Evolutionary conservation across 1,140 invertebrate genomes (phyloP).

Genomic region (Stegodyphus mimosarum): DNA sequence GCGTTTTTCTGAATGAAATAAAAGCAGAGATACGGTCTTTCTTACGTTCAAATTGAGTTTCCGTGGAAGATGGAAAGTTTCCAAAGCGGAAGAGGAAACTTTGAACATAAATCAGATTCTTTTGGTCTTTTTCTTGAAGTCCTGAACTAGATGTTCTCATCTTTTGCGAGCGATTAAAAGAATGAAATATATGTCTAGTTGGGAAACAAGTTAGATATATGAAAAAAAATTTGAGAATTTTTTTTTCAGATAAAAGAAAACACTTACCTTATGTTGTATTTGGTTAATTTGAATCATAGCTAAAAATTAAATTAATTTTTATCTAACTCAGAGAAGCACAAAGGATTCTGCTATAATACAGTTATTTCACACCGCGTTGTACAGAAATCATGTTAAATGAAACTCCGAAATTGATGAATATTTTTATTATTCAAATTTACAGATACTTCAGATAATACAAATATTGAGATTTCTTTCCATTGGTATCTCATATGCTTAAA

Average conservation of each 20-base stretch:
- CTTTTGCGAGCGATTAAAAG: slow-evolving; percentile 4
- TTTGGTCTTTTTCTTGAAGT: background rate
- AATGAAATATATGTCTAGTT: background rate
- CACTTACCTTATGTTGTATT: background rate
- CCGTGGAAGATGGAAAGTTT: background rate
- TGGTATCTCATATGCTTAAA: too few species aligned
- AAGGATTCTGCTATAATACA: too few species aligned
- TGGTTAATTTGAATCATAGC: background rate
- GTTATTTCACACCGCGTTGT: too few species aligned
- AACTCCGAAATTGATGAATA: too few species aligned
- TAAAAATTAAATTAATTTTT: background rate
- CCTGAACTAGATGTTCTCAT: background rate
- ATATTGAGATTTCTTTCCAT: too few species aligned
- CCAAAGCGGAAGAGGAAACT: background rate
- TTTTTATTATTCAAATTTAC: too few species aligned
- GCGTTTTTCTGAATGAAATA: too few species aligned
- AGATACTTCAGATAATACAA: too few species aligned
- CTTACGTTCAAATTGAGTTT: background rate
- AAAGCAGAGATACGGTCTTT: too few species aligned
- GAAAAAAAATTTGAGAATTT: background rate
- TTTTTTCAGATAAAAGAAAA: background rate
- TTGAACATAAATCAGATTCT: background rate
- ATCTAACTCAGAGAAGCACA: background rate
- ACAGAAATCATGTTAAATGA: too few species aligned
- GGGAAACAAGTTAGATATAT: background rate